Conservation (phyloP, 2,888 invertebrate species). For the Elaeidobius kamerunicus region DNA sequence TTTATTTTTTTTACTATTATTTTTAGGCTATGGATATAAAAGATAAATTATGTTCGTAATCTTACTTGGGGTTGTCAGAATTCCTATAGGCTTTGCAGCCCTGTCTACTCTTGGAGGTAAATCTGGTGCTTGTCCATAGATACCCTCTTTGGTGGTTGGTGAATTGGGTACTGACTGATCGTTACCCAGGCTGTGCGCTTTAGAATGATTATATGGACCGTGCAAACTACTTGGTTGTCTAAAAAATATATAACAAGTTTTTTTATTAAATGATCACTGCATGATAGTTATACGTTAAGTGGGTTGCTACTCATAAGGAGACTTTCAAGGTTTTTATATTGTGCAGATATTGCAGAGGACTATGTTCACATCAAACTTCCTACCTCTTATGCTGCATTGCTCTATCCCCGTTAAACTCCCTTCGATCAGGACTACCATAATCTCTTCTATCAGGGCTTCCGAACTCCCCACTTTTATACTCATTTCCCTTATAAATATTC, state of each 20-base stretch:
- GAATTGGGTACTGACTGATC: conserved; percentile 28
- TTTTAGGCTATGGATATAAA: too few relatives aligned
- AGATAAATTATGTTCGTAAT: conserved; percentile 28
- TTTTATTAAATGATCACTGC: too few relatives aligned
- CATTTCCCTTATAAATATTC: conserved; percentile 35
- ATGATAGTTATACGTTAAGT: too few relatives aligned
- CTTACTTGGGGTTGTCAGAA: conserved; percentile 46
- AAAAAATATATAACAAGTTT: too few relatives aligned
- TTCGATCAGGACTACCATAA: conserved; percentile 22
- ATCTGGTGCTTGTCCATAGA: conserved; percentile 61
- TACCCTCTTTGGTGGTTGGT: conserved; percentile 41
- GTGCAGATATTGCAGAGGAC: too few relatives aligned
- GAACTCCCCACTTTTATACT: conserved; percentile 34
- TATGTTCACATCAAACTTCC: too few relatives aligned
- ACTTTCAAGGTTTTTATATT: too few relatives aligned
- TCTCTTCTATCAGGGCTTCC: conserved; percentile 34
- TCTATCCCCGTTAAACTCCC: conserved; percentile 38
- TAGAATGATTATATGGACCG: conserved; percentile 43
- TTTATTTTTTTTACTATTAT: too few relatives aligned
- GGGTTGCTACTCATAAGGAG: too few relatives aligned
- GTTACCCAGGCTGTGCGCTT: conserved; percentile 44
- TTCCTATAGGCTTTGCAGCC: conserved; percentile 70
- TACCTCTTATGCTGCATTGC: conserved; percentile 44
- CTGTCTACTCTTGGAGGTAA: conserved; percentile 81
- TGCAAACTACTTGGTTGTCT: conserved; percentile 47